A percentile compares a stretch with the other conserved stretches of the same genome.
Conservation (phyloP, 1,140 invertebrate species). For the Temnothorax curvispinosus region DNA sequence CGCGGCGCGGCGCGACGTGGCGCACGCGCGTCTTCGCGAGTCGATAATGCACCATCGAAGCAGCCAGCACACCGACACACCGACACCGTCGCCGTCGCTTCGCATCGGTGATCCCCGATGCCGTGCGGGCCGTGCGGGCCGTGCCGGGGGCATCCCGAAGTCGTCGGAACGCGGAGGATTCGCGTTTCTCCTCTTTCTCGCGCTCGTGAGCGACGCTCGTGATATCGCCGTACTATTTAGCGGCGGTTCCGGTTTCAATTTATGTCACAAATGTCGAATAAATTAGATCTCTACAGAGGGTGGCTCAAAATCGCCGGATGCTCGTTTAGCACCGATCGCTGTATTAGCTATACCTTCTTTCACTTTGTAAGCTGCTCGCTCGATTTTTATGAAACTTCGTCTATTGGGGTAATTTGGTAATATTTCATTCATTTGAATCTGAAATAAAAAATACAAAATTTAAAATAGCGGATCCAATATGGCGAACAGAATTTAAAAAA, state of each 20-base stretch:
- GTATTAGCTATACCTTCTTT: neutral
- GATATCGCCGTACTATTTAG: neutral
- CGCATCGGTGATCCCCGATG: constrained; percentile 55
- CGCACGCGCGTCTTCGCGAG: constrained; percentile 68
- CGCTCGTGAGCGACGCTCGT: too few relatives aligned
- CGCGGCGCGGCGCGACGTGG: constrained; percentile 5
- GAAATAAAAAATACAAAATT: too few relatives aligned
- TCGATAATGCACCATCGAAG: constrained; percentile 71
- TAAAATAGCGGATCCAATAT: too few relatives aligned
- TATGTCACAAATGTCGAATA: neutral
- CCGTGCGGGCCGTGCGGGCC: too few relatives aligned
- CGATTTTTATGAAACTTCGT: too few relatives aligned
- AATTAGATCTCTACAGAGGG: neutral
- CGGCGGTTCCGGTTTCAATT: neutral
- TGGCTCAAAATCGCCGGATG: neutral
- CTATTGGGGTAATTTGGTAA: too few relatives aligned
- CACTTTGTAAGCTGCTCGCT: too few relatives aligned
- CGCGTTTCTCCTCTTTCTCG: neutral
- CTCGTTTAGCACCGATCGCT: neutral
- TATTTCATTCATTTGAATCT: too few relatives aligned
- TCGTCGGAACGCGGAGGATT: neutral
- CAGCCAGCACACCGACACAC: constrained; percentile 40
- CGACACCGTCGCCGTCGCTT: constrained; percentile 32
- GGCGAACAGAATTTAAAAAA: too few relatives aligned
- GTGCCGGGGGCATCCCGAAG: neutral